These are phyloP conservation scores for Dermatophagoides farinae DNA, from an alignment of 1,140 invertebrate genomes.

Conservation along the genomic window DNA sequence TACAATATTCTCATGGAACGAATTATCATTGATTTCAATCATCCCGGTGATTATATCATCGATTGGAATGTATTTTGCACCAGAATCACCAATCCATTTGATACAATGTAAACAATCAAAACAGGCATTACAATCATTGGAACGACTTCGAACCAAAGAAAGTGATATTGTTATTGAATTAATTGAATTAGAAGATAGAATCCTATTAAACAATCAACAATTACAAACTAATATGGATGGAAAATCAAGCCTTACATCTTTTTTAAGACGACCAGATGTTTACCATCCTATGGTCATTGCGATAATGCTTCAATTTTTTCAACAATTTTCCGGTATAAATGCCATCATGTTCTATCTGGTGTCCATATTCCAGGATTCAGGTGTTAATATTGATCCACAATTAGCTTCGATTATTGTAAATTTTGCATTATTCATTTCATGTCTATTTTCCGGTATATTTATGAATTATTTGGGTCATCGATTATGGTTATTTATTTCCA, in stretches of 20 bases:
- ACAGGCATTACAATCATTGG: background rate
- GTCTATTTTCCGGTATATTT: constrained; percentile 54
- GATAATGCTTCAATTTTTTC: constrained; percentile 73
- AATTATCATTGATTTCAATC: background rate
- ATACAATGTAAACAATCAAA: background rate
- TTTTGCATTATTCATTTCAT: constrained; percentile 67
- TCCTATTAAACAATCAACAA: background rate
- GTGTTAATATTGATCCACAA: constrained; percentile 35
- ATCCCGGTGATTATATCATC: constrained; percentile 6
- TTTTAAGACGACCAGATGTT: constrained; percentile 37
- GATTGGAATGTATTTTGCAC: constrained; percentile 4
- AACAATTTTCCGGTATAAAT: constrained; percentile 78
- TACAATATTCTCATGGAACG: background rate
- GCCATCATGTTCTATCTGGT: constrained; percentile 81
- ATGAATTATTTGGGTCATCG: constrained; percentile 66
- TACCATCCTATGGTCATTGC: constrained; percentile 52
- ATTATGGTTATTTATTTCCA: constrained; percentile 56
- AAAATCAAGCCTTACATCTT: background rate
- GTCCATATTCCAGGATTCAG: constrained; percentile 48
- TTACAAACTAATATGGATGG: too few relatives aligned
- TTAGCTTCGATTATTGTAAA: constrained; percentile 59
- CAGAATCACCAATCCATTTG: constrained; percentile 10
- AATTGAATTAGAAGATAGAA: constrained; percentile 1
- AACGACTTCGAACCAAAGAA: background rate
- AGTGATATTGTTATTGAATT: constrained; percentile 7